Base-by-base conservation (phyloP, 2,888 invertebrate species). In the Morinoia aosen region DNA sequence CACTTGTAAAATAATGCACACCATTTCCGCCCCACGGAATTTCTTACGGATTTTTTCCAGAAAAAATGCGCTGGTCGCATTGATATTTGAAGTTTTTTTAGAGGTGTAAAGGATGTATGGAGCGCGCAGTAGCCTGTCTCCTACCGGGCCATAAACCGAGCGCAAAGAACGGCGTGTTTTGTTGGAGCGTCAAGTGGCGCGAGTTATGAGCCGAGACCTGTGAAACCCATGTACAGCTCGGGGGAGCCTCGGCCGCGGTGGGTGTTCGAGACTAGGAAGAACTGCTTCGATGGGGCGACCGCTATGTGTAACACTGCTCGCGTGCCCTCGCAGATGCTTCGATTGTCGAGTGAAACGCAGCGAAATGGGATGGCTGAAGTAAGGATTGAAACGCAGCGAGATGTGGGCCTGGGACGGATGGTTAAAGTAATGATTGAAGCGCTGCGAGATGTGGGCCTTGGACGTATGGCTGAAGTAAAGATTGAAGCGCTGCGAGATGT, bases 91-190 rank as follows among this genome's bases (percentile, higher is more conserved):
- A 76, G 76, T 19, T 76, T 76, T 76, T 76, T 33, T 19, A 76
- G 76, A 33, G 76, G 14, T 33, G 33, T 33, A 33, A 8, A 76
- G 76, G 76, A 33, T 76, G 76, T 76, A 12, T 76, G 76, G 76
- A 61, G 61, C 76, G 76, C 76, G 76, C 76, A 76, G 76, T 76
- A 76, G 76, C 76, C 76, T 76, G 76, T 76, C 76, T 76, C 76
- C 76, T 76, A 33, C 76, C 76, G 25, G 76, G 33, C 76, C 76
- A 76, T 76, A 76, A 76, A 76, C 76, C 25, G 76, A 76, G 76
- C 76, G 8, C 16, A 76, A 76, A 76, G 76, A 76, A 76, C 76
- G 33, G 76, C 76, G 76, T 76, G 76, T 76, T 76, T 76, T 76
- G 76, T 76, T 76, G 76, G 76, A 76, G 76, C 76, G 16, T 76